Percentiles rank a stretch among this genome's conserved stretches.
Conservation (phyloP, 2,888 invertebrate genomes). For the Hirtodrosophila alboralis region DNA sequence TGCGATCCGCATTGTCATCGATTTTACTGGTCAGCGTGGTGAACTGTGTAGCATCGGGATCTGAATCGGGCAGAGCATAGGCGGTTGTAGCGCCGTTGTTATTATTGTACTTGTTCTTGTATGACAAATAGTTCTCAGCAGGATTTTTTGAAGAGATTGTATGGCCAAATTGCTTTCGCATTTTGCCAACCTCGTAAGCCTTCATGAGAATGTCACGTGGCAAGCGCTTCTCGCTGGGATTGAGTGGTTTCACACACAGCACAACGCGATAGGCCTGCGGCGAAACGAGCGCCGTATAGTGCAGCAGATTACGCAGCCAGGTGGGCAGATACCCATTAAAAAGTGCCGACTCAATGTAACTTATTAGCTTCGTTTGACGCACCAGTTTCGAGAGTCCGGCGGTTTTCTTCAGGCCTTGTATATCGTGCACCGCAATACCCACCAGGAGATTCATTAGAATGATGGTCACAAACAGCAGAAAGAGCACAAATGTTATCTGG, state of each 20-base stretch:
- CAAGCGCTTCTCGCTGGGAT: constrained; percentile 92
- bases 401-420: constrained; percentile 93
- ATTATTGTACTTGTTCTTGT: constrained; percentile 87
- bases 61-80: constrained; percentile 85
- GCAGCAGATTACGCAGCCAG: constrained; percentile 89
- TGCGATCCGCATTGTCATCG: constrained; percentile 88
- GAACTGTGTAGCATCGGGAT: constrained; percentile 85
- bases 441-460: constrained; percentile 94
- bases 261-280: constrained; percentile 93
- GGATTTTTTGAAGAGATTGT: constrained; percentile 88
- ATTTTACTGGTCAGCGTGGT: constrained; percentile 87
- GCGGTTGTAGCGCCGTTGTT: constrained; percentile 84
- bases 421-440: constrained; percentile 94
- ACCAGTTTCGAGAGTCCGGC: constrained; percentile 93
- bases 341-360: constrained; percentile 92
- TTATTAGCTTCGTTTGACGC: constrained; percentile 93
- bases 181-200: constrained; percentile 92
- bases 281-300: constrained; percentile 91
- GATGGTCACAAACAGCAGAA: constrained; percentile 92
- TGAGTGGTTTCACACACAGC: constrained; percentile 91
- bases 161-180: constrained; percentile 89
- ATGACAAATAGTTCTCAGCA: constrained; percentile 87
- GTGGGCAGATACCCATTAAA: constrained; percentile 92
- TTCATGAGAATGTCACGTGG: constrained; percentile 91
- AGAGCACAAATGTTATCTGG: constrained; percentile 92